Percentiles rank a stretch among this genome's conserved stretches.
Conservation (phyloP, 2,797 vertebrate genomes). For the Phrynocephalus forsythii region DNA sequence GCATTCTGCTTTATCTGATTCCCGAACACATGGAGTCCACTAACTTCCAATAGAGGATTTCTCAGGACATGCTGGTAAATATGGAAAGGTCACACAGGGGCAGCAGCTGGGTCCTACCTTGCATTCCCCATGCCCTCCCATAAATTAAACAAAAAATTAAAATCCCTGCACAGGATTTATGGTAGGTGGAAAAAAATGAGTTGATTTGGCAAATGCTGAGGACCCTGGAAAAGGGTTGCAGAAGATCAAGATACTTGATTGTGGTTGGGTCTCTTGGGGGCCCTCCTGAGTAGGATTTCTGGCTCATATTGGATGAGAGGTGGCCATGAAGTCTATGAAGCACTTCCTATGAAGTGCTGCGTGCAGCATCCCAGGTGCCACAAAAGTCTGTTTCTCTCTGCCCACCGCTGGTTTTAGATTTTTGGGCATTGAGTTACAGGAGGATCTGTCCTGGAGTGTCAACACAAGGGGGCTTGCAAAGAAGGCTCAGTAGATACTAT, state of each 20-base stretch:
- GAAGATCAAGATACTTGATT: neutral
- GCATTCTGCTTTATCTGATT: neutral
- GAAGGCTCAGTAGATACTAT: too few species aligned
- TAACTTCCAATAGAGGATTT: neutral
- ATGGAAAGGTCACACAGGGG: neutral
- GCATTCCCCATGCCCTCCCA: neutral
- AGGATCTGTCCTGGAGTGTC: too few species aligned
- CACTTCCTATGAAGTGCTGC: too few species aligned
- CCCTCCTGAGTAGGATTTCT: neutral
- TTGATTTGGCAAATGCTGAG: neutral
- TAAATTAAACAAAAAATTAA: neutral
- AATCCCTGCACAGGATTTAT: too few species aligned
- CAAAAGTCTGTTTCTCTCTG: too few species aligned
- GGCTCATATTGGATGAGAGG: neutral
- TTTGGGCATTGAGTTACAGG: too few species aligned
- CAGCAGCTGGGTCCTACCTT: neutral
- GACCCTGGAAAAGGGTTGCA: neutral
- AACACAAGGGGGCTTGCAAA: too few species aligned
- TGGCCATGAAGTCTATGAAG: too few species aligned
- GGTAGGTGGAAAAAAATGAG: neutral
- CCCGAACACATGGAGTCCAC: neutral
- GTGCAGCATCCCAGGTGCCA: too few species aligned
- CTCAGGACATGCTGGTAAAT: neutral
- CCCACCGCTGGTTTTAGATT: too few species aligned
- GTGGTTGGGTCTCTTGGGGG: neutral